Percentiles rank a stretch among this genome's conserved stretches.
These are phyloP conservation scores for Columba guinea DNA, from an alignment of 2,797 vertebrate species.

Conservation along the genomic window DNA sequence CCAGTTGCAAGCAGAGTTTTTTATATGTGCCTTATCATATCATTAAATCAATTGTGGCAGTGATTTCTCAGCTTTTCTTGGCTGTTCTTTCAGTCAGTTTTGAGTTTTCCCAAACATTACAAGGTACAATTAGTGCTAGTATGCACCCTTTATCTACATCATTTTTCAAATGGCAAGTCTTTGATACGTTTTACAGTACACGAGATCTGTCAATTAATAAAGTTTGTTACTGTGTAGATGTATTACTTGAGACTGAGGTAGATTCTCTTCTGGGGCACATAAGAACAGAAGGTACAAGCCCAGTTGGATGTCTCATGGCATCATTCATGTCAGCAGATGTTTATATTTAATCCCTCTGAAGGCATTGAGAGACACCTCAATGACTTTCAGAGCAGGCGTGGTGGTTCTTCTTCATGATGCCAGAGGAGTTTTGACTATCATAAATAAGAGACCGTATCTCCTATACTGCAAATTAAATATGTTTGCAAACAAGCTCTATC, in stretches of 20 bases:
- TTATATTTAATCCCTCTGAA: not conserved
- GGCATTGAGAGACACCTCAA: not conserved
- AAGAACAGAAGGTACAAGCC: not conserved
- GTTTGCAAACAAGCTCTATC: not conserved
- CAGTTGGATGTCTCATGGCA: not conserved
- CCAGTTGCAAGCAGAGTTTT: not conserved
- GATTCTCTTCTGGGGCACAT: not conserved
- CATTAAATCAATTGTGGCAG: not conserved
- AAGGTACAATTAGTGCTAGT: constrained; percentile 3
- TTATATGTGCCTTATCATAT: not conserved
- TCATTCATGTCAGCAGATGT: not conserved
- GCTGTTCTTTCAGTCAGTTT: not conserved
- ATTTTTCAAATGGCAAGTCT: not conserved
- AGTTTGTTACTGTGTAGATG: not conserved
- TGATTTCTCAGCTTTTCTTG: constrained; percentile 33
- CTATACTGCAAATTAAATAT: not conserved
- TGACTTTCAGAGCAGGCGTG: not conserved
- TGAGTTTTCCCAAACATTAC: not conserved
- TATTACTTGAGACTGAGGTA: not conserved
- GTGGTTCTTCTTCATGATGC: not conserved
- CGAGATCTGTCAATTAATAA: not conserved
- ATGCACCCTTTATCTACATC: not conserved
- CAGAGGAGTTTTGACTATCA: not conserved
- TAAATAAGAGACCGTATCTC: not conserved
- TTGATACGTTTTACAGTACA: not conserved